These are phyloP conservation scores for Kryphioiulus occultus DNA, from an alignment of 2,888 invertebrate genomes.

Conservation along the genomic window DNA sequence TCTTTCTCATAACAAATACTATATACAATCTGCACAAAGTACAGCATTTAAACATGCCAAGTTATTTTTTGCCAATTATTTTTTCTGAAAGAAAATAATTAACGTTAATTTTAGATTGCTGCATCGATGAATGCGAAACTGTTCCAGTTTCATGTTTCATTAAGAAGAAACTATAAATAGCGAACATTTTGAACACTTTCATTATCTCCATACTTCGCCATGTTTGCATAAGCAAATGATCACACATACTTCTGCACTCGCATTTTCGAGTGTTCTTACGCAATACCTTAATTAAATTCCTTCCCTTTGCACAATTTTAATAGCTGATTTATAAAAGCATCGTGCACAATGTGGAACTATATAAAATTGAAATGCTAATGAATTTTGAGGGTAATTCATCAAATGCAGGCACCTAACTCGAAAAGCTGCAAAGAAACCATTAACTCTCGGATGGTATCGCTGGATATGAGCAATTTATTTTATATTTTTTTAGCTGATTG, in stretches of 20 bases:
- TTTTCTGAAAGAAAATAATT: background rate
- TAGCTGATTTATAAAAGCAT: slow-evolving; percentile 31
- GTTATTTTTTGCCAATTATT: background rate
- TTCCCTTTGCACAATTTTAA: background rate
- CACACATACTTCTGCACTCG: background rate
- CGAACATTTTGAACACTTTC: slow-evolving; percentile 17
- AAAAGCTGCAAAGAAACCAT: background rate
- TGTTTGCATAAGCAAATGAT: slow-evolving; percentile 17
- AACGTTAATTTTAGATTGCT: background rate
- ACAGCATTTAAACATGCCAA: background rate
- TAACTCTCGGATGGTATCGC: background rate
- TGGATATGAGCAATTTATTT: background rate
- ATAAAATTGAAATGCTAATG: slow-evolving; percentile 13
- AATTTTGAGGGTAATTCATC: background rate
- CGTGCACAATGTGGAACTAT: background rate
- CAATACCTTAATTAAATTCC: slow-evolving; percentile 19
- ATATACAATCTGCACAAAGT: background rate
- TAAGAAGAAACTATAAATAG: background rate
- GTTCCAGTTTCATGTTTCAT: background rate
- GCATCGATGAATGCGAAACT: background rate
- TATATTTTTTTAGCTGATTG: no score
- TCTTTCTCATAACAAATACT: background rate
- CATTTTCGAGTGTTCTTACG: slow-evolving; percentile 10
- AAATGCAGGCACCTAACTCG: background rate
- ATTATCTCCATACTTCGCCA: background rate